Evolutionary conservation across 1,140 invertebrate genomes (phyloP).

Genomic region (Drosophila lacertosa): DNA sequence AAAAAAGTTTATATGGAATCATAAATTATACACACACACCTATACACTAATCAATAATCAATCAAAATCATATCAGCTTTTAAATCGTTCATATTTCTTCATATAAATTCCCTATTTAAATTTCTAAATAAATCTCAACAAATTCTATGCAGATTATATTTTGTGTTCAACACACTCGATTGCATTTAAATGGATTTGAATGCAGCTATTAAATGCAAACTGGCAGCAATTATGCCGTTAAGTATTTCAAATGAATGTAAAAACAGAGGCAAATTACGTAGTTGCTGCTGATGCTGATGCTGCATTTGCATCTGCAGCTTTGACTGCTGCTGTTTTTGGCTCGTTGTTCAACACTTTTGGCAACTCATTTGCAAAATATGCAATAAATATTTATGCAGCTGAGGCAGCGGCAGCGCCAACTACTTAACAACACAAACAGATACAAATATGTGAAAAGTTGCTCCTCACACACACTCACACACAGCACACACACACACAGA

Average conservation of each 20-base stretch:
- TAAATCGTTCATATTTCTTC: no score
- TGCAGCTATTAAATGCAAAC: constrained; percentile 22
- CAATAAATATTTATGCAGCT: constrained; percentile 81
- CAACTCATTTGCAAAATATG: constrained; percentile 64
- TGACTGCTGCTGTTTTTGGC: constrained; percentile 3
- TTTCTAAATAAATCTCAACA: neutral
- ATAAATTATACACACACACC: no score
- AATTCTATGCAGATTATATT: neutral
- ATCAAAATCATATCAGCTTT: no score
- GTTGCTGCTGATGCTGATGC: constrained; percentile 5
- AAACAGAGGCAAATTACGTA: constrained; percentile 25
- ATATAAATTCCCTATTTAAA: no score
- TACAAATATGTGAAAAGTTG: constrained; percentile 80
- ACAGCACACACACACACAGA: constrained; percentile 9
- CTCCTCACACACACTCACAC: constrained; percentile 25
- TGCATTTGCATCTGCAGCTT: neutral
- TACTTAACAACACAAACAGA: constrained; percentile 81
- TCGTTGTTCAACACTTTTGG: constrained; percentile 45
- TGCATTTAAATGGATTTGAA: constrained; percentile 2
- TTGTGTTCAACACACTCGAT: neutral
- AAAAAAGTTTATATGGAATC: neutral
- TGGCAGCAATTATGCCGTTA: constrained; percentile 27
- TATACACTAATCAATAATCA: no score
- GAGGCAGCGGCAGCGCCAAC: constrained; percentile 55
- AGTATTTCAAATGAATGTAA: constrained; percentile 39